These are phyloP conservation scores for Rhopalosiphum padi DNA, from an alignment of 1,140 invertebrate species.

Conservation along the genomic window DNA sequence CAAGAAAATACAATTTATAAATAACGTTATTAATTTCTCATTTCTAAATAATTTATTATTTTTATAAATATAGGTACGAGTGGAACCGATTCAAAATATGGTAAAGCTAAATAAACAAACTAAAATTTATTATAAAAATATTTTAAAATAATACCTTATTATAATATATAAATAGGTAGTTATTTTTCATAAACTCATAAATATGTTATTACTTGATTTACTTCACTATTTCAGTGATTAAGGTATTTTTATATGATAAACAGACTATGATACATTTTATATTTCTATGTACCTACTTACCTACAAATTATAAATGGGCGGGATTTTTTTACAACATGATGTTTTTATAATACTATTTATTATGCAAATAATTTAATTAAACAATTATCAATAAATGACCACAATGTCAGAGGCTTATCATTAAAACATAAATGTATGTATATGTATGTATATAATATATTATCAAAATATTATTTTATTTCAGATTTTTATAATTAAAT, in stretches of 20 bases:
- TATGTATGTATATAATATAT: not conserved
- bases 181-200: not conserved
- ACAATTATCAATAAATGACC: not conserved
- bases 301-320: not conserved
- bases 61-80: too few species aligned
- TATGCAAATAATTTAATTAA: not conserved
- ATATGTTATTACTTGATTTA: not conserved
- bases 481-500: not conserved
- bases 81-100: too few species aligned
- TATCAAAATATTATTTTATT: not conserved
- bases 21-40: not conserved
- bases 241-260: not conserved
- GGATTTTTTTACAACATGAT: not conserved
- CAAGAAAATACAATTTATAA: not conserved
- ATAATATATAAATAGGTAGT: too few species aligned
- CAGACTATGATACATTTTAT: not conserved
- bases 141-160: too few species aligned
- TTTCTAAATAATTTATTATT: not conserved
- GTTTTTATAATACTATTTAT: not conserved
- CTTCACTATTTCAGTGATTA: not conserved
- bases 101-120: too few species aligned
- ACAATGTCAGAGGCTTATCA: not conserved
- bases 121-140: too few species aligned
- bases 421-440: not conserved
- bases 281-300: not conserved